Percentiles rank a stretch among this genome's conserved stretches.
These are phyloP conservation scores for Myrmecobius fasciatus DNA, from an alignment of 2,113 vertebrate genomes.

Conservation along the genomic window DNA sequence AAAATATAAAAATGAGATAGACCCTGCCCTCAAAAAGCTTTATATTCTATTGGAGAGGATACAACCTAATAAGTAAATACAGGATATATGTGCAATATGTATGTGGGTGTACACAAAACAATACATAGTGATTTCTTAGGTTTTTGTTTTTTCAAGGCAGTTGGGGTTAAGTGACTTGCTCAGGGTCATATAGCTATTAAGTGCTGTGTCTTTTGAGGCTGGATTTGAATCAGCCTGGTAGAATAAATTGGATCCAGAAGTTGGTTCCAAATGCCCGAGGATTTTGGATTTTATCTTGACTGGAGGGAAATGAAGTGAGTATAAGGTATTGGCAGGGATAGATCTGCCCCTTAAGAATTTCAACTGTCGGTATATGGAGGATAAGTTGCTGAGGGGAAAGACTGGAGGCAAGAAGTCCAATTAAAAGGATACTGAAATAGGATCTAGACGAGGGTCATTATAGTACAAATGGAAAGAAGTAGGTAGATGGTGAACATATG, in stretches of 20 bases:
- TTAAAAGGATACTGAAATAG: not conserved
- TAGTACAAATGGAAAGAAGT: not conserved
- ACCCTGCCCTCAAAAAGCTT: not conserved
- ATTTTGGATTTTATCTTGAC: not conserved
- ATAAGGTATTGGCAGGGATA: not conserved
- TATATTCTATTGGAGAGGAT: not conserved
- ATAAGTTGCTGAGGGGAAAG: not conserved
- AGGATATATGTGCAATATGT: not conserved
- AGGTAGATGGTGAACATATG: not conserved
- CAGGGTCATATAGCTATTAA: too few species aligned
- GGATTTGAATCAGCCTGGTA: not conserved
- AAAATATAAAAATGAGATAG: not conserved
- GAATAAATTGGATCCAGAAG: not conserved
- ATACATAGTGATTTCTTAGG: not conserved
- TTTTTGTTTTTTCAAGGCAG: too few species aligned
- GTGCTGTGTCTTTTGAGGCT: too few species aligned
- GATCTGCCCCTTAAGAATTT: not conserved
- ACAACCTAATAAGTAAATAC: not conserved
- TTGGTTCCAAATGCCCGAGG: not conserved
- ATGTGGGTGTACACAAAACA: not conserved
- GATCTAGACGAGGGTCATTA: not conserved
- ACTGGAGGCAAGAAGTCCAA: not conserved
- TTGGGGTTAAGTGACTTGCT: too few species aligned
- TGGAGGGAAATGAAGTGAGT: not conserved
- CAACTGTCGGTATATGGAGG: not conserved